Conservation (phyloP, 2,888 invertebrate genomes). For the Cistogaster globosa region DNA sequence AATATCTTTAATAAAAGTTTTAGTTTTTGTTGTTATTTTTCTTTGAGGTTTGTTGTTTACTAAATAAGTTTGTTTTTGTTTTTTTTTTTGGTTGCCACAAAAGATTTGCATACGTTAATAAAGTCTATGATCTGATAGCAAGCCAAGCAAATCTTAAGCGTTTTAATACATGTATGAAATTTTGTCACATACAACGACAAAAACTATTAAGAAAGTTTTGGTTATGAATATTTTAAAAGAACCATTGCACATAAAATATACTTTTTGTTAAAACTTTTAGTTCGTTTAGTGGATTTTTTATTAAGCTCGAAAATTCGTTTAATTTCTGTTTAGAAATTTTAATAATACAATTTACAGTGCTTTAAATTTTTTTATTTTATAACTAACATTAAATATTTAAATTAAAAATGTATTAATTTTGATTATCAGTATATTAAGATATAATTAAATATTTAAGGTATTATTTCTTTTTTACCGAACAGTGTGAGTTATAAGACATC, state of each 20-base stretch:
- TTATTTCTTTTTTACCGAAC: too few relatives aligned
- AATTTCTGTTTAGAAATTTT: neutral
- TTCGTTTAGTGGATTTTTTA: neutral
- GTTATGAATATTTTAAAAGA: conserved; percentile 45
- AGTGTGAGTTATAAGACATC: too few relatives aligned
- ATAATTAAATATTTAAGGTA: too few relatives aligned
- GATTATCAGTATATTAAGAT: too few relatives aligned
- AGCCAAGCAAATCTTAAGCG: conserved; percentile 53
- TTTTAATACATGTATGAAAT: conserved; percentile 50
- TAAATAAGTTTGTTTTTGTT: conserved; percentile 6
- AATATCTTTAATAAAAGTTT: conserved; percentile 9
- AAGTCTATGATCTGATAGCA: conserved; percentile 60
- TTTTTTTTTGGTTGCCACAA: conserved; percentile 9
- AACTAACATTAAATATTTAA: too few relatives aligned
- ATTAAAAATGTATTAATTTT: too few relatives aligned
- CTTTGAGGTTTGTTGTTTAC: neutral
- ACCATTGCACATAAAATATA: neutral
- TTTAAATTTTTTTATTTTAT: too few relatives aligned
- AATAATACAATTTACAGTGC: too few relatives aligned
- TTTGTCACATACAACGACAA: conserved; percentile 40
- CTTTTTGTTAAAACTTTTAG: neutral
- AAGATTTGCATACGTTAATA: conserved; percentile 60
- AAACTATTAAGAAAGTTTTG: conserved; percentile 51
- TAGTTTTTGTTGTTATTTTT: neutral
- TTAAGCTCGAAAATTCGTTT: too few relatives aligned